Conservation (phyloP, 2,888 invertebrate genomes). For the Hydropsyche betteni region DNA sequence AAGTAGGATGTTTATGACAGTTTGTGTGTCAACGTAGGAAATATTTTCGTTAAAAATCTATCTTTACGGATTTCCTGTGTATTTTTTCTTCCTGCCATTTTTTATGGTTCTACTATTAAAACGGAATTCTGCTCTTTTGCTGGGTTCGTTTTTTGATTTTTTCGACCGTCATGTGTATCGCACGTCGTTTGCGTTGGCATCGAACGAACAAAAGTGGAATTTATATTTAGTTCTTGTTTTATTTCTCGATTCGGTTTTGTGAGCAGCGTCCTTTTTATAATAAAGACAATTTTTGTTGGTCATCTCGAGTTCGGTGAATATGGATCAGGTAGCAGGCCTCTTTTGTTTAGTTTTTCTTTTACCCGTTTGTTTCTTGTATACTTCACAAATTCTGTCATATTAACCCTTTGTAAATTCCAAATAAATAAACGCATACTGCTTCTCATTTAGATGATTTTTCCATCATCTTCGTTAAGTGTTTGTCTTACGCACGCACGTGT, state of each 20-base stretch:
- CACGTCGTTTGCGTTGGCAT: conserved; percentile 17
- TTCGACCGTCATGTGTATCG: neutral
- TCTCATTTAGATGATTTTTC: neutral
- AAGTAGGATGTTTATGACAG: neutral
- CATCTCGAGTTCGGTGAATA: conserved; percentile 9
- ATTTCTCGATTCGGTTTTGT: conserved; percentile 3
- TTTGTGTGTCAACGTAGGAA: neutral
- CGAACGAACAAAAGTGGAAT: neutral
- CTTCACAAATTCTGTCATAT: conserved; percentile 21
- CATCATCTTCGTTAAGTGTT: neutral
- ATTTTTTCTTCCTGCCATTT: conserved; percentile 4
- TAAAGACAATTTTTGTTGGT: conserved; percentile 20
- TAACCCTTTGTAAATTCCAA: neutral
- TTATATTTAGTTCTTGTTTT: conserved; percentile 2
- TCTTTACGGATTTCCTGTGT: conserved; percentile 28
- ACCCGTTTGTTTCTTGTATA: conserved; percentile 3
- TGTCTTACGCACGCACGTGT: neutral
- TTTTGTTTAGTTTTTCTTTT: conserved; percentile 18
- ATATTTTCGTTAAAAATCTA: conserved; percentile 17
- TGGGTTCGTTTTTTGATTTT: neutral
- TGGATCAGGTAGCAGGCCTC: conserved; percentile 22
- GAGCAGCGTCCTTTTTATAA: conserved; percentile 16
- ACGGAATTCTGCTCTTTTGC: neutral
- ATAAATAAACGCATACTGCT: neutral
- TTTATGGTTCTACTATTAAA: conserved; percentile 18